Conservation (phyloP, 1,140 invertebrate genomes). For the Luehdorfia chinensis region DNA sequence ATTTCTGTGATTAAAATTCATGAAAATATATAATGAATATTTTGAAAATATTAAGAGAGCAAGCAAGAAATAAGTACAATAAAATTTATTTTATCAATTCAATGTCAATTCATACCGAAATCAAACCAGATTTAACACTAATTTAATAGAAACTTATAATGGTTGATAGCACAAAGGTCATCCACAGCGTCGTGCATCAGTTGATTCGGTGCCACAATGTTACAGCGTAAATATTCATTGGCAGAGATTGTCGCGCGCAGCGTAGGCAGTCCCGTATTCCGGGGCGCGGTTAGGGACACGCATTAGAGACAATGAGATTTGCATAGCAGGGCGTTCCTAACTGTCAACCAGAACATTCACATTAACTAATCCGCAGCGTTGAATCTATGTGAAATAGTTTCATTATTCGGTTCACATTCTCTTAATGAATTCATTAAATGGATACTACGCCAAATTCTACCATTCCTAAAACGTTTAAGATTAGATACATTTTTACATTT, state of each 20-base stretch:
- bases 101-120: no score
- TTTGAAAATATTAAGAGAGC: no score
- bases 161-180: constrained; percentile 6
- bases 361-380: constrained; percentile 55
- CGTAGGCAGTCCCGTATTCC: constrained; percentile 55
- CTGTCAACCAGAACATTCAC: constrained; percentile 69
- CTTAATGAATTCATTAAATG: constrained; percentile 39
- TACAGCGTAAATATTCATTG: constrained; percentile 67
- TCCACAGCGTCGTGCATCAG: neutral
- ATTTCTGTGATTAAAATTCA: no score
- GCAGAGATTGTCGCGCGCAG: constrained; percentile 42
- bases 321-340: constrained; percentile 65
- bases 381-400: constrained; percentile 49
- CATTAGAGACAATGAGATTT: constrained; percentile 72
- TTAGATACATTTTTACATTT: constrained; percentile 7
- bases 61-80: no score
- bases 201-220: constrained; percentile 32
- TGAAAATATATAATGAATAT: no score
- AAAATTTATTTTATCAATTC: no score
- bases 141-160: constrained; percentile 1
- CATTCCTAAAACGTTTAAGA: neutral
- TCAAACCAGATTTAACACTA: no score
- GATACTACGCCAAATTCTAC: constrained; percentile 1
- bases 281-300: constrained; percentile 50
- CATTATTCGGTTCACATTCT: constrained; percentile 35